Conservation (phyloP, 2,888 invertebrate species). For the Abscondita cerata region DNA sequence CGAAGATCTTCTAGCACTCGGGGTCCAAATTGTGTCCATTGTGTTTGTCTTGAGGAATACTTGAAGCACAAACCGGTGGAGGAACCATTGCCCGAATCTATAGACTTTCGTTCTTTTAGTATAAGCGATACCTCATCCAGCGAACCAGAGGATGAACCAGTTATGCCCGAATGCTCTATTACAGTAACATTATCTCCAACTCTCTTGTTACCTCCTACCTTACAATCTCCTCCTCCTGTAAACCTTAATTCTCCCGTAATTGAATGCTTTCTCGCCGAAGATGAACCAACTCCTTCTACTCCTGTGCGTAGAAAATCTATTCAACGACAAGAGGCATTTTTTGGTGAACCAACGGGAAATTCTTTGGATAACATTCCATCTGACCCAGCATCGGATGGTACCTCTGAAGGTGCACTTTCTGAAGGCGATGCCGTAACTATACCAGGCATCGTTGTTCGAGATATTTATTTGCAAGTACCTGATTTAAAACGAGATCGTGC, state of each 20-base stretch:
- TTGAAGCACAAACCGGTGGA: constrained; percentile 62
- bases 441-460: constrained; percentile 54
- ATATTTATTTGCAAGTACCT: constrained; percentile 73
- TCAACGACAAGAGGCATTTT: constrained; percentile 83
- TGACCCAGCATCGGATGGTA: constrained; percentile 56
- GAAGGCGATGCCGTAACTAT: constrained; percentile 50
- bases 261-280: constrained; percentile 62
- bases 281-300: constrained; percentile 50
- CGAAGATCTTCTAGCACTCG: constrained; percentile 71
- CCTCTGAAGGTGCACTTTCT: constrained; percentile 52
- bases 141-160: constrained; percentile 54
- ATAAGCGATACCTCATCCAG: constrained; percentile 63
- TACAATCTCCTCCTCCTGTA: constrained; percentile 54
- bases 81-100: constrained; percentile 55
- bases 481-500: constrained; percentile 85
- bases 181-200: constrained; percentile 70
- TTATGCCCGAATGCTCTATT: constrained; percentile 64
- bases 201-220: constrained; percentile 60
- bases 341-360: constrained; percentile 75
- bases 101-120: constrained; percentile 53
- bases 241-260: constrained; percentile 63
- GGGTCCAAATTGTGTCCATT: constrained; percentile 77
- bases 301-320: constrained; percentile 72
- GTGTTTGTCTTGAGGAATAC: constrained; percentile 79
- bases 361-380: constrained; percentile 68